These are phyloP conservation scores for Platycheirus albimanus DNA, from an alignment of 2,888 invertebrate genomes.

Conservation along the genomic window DNA sequence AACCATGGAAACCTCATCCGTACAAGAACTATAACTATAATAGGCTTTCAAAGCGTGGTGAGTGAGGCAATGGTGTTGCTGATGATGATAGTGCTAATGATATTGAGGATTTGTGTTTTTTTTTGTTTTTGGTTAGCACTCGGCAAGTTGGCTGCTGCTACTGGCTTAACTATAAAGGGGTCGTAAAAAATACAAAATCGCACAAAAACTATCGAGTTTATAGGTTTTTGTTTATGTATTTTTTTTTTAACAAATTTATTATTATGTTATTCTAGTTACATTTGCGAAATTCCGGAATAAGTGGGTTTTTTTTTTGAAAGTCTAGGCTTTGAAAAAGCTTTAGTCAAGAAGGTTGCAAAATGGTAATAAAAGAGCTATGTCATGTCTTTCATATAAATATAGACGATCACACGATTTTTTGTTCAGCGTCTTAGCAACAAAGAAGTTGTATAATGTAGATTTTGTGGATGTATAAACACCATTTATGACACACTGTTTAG, in stretches of 20 bases:
- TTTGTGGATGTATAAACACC: no score
- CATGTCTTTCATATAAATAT: no score
- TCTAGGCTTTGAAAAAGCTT: no score
- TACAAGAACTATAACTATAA: neutral
- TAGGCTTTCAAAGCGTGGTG: neutral
- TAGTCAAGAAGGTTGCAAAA: no score
- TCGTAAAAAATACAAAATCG: slow-evolving; percentile 39
- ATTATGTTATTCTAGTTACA: slow-evolving; percentile 4
- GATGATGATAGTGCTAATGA: slow-evolving; percentile 47
- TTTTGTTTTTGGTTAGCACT: slow-evolving; percentile 34
- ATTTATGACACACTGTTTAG: no score
- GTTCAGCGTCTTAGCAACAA: no score
- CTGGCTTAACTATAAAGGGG: slow-evolving; percentile 14
- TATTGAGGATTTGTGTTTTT: slow-evolving; percentile 23
- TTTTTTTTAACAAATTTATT: slow-evolving; percentile 13
- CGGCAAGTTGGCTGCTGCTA: slow-evolving; percentile 33
- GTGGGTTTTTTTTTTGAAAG: neutral
- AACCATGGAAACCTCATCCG: slow-evolving; percentile 23
- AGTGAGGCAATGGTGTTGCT: no score
- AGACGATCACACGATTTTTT: no score
- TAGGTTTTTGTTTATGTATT: neutral
- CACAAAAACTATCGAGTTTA: slow-evolving; percentile 11
- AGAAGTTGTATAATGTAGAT: no score
- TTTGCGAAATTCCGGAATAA: neutral
- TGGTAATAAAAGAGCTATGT: no score